Conservation (phyloP, 2,888 invertebrate species). For the Clitarchus hookeri region DNA sequence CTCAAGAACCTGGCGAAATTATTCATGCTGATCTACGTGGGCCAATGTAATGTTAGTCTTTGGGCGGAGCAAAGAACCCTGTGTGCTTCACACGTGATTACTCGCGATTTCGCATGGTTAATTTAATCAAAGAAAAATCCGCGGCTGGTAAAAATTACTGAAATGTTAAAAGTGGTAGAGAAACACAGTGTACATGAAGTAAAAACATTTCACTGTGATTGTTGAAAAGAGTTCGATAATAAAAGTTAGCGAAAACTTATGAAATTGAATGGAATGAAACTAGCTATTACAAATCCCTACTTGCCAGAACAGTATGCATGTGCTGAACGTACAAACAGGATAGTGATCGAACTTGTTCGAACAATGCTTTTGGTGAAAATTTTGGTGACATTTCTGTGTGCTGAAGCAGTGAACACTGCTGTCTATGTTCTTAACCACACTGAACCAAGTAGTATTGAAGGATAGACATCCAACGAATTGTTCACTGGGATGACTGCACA, state of each 20-base stretch:
- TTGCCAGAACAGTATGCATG: not conserved
- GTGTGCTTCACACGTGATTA: constrained; percentile 47
- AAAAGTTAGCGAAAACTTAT: not conserved
- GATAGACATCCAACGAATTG: no score
- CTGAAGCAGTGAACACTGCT: no score
- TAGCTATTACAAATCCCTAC: not conserved
- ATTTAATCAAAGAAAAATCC: constrained; percentile 44
- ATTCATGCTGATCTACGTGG: constrained; percentile 46
- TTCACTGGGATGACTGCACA: no score
- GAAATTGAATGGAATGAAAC: not conserved
- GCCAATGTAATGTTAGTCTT: constrained; percentile 43
- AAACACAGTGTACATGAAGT: not conserved
- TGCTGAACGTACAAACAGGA: constrained; percentile 11
- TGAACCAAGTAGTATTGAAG: no score
- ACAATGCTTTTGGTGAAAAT: no score
- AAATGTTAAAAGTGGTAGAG: not conserved
- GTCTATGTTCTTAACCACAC: no score
- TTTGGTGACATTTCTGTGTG: no score
- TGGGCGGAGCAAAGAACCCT: constrained; percentile 45
- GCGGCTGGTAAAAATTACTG: not conserved
- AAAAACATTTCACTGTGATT: not conserved
- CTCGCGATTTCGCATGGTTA: constrained; percentile 45
- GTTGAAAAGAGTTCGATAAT: not conserved
- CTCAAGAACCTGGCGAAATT: constrained; percentile 43
- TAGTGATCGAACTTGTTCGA: not conserved